Evolutionary conservation across 2,888 invertebrate species (phyloP), one percentile per base, ranked within the genome.

Genomic region (Zeuzera pyrina): DNA sequence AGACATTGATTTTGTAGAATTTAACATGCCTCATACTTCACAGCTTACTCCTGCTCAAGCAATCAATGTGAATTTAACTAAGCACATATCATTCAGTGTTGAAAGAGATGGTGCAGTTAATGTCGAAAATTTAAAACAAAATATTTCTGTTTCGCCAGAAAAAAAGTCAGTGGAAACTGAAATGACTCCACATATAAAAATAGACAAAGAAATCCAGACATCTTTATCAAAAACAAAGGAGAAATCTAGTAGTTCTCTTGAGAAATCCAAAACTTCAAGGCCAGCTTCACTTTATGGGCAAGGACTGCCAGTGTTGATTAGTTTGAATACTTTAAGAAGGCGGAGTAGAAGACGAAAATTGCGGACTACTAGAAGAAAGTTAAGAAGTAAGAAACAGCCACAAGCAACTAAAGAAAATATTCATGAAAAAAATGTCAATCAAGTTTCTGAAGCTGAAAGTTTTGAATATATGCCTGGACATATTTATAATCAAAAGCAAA

Each of bases 381-480:
- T 49, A 2, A 57, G 47, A 37, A 44, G 32, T 23, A 65, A 52
- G 38, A 66, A 52, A 30, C 57, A 50, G 38, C 16, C 19, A 6
- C 35, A 37, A 16, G 19, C 12, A 16, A 50, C 56, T 14, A 63
- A 62, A 43, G 52, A 60, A 43, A 56, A 50, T 33, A 38, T 50
- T 27, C 60, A 51, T 45, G 70, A 64, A 34, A 69, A 64, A 58
- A 70, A 52, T 49, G 68, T 54, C 41, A 71, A 67, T 12, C 77
- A 73, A 59, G 37, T 84, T 52, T 61, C 87, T 41, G 85, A 86
- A 51, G 88, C 88, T 16, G 88, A 89, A 48, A 90, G 90, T 54
- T 90, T 90, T 64, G 89, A 90, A 57, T 90, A 89, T 53, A 72
- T 86, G 67, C 84, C 84, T 30, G 85, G 84, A 2, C 76, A 87